Evolutionary conservation across 2,888 invertebrate genomes (phyloP), one percentile per base, ranked within the genome.

Genomic region (Neoitamus cyanurus): DNA sequence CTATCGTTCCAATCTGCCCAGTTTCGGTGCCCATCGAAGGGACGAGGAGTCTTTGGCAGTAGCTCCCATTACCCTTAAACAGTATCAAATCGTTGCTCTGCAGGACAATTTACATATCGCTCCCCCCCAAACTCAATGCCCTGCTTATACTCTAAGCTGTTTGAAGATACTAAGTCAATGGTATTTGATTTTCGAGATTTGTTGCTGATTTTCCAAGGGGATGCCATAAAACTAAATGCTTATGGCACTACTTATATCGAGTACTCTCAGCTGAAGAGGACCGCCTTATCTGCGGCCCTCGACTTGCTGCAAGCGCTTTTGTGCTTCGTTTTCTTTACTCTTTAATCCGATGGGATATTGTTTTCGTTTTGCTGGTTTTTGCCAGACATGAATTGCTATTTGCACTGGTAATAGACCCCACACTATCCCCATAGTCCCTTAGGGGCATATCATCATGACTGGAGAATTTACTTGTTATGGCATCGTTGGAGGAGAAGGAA

Each of bases 161-260:
- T 58, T 58, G 58, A 58, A 58, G 58, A 25, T 58, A 58, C 58
- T 58, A 58, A 58, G 58, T 58, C 58, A 58, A 58, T 58, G 58
- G 58, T 58, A 58, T 58, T 58, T 58, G 58, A 58, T 58, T 58
- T 58, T 58, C 58, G 58, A 58, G 58, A 58, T 58, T 58, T 58
- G 58, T 58, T 58, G 11, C 25, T 58, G 58, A 58, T 58, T 58
- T 58, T 58, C 25, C 58, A n/a, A 58, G 58, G 58, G 58, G 20
- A 58, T 58, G 9, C 20, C 25, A 58, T 58, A 58, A 58, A 15
- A 58, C 58, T 58, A 58, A 58, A 58, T 58, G 58, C 58, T 58
- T 58, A 58, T 58, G 25, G 58, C 2, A 58, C 58, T 58, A 58
- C 58, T 58, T 58, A 58, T 58, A 58, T 58, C 58, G 58, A 58